Conservation (phyloP, 92 coral and sea anemone species). For the Umimayanthus kanabou region DNA sequence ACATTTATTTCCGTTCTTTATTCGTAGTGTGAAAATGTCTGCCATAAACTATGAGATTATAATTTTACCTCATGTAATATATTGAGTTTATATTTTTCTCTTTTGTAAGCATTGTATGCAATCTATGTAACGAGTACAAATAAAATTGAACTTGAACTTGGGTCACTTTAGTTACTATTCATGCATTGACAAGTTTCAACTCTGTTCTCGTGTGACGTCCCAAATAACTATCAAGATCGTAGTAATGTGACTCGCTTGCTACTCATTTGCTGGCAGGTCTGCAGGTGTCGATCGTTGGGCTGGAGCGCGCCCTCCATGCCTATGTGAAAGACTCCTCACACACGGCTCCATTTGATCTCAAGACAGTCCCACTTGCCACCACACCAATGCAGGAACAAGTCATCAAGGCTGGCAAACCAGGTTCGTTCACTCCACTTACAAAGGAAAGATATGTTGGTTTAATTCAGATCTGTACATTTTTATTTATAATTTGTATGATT, state of each 20-base stretch:
- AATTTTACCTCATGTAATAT: no score
- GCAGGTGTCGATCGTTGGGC: conserved; percentile 95
- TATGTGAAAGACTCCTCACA: conserved; percentile 89
- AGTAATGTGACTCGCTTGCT: no score
- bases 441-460: not conserved
- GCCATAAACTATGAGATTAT: no score
- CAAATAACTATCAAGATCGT: no score
- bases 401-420: conserved; percentile 91
- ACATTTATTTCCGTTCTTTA: no score
- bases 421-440: conserved; percentile 36
- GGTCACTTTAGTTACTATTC: no score
- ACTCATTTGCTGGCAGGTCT: conserved; percentile 64
- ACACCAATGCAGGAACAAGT: conserved; percentile 99
- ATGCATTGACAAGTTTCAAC: no score
- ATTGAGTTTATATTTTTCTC: not conserved
- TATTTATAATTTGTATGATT: not conserved
- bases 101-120: no score
- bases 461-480: not conserved
- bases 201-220: no score
- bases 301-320: conserved; percentile 96
- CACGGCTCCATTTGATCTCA: conserved; percentile 90
- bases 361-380: conserved; percentile 99
- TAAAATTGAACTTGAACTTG: no score
- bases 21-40: no score
- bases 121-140: no score